Percentiles rank a stretch among this genome's conserved stretches.
Evolutionary conservation across 1,140 invertebrate species (phyloP).

Genomic region (Drosophila burlai): DNA sequence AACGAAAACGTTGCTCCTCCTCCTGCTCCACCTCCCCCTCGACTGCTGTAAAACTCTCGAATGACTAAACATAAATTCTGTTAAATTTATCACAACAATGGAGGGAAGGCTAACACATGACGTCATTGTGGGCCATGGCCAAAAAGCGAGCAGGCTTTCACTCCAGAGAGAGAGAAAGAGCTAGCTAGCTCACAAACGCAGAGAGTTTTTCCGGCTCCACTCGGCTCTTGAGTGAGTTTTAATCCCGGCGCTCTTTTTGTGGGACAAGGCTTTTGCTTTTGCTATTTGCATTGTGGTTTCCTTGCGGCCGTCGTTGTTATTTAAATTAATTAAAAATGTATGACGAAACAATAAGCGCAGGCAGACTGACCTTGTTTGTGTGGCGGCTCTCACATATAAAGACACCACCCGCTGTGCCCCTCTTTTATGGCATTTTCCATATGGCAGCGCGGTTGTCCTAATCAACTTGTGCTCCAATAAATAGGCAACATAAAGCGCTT

Average conservation of each 20-base stretch:
- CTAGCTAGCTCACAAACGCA: neutral
- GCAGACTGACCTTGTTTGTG: slow-evolving; percentile 67
- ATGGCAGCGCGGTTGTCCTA: slow-evolving; percentile 40
- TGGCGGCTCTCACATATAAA: neutral
- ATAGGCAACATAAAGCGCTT: slow-evolving; percentile 52
- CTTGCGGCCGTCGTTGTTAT: slow-evolving; percentile 54
- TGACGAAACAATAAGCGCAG: slow-evolving; percentile 63
- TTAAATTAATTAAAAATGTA: slow-evolving; percentile 80
- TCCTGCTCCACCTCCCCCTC: neutral
- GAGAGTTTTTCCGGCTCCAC: neutral
- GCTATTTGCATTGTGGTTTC: slow-evolving; percentile 45
- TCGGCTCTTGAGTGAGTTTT: slow-evolving; percentile 32
- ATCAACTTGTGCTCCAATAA: slow-evolving; percentile 64
- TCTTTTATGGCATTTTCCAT: slow-evolving; percentile 48
- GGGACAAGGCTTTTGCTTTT: slow-evolving; percentile 48
- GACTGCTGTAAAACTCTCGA: slow-evolving; percentile 48
- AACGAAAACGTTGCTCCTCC: slow-evolving; percentile 30
- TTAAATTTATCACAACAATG: slow-evolving; percentile 71
- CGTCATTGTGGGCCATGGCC: slow-evolving; percentile 64
- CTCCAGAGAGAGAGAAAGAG: slow-evolving; percentile 35
- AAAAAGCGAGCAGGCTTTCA: slow-evolving; percentile 31
- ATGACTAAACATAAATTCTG: slow-evolving; percentile 75
- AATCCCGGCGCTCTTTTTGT: slow-evolving; percentile 41
- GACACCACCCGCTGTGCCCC: neutral
- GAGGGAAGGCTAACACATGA: slow-evolving; percentile 60